A percentile compares a stretch with the other conserved stretches of the same genome.
Conservation (phyloP, 1,140 invertebrate species). For the Stegodyphus mimosarum region DNA sequence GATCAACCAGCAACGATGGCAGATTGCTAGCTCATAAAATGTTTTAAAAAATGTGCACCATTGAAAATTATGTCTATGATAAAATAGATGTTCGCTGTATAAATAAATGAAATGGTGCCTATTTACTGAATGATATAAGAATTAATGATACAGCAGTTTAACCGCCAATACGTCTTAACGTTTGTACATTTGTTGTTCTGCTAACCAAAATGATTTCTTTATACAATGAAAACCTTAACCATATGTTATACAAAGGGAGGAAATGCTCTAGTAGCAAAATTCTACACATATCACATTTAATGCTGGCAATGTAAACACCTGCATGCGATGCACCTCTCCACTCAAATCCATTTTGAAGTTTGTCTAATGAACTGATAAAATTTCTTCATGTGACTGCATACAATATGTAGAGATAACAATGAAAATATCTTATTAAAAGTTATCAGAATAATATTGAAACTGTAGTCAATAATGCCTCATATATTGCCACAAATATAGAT, state of each 20-base stretch:
- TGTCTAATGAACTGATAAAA: too few species aligned
- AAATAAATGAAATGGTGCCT: conserved; percentile 8
- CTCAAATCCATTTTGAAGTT: not conserved
- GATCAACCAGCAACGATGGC: conserved; percentile 16
- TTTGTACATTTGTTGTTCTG: conserved; percentile 43
- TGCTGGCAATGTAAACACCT: conserved; percentile 3
- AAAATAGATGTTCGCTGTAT: conserved; percentile 25
- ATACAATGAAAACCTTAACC: conserved; percentile 29
- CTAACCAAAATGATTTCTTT: conserved; percentile 26
- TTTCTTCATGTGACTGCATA: too few species aligned
- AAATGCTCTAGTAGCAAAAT: conserved; percentile 5
- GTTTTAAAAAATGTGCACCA: conserved; percentile 8
- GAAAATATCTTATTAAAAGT: too few species aligned
- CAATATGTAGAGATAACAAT: too few species aligned
- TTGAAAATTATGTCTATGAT: conserved; percentile 6
- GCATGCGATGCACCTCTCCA: not conserved
- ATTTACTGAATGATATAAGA: not conserved
- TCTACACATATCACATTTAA: conserved; percentile 38
- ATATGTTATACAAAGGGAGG: conserved; percentile 10
- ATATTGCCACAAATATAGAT: too few species aligned
- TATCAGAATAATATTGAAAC: too few species aligned
- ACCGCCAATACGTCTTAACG: not conserved
- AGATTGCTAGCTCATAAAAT: not conserved
- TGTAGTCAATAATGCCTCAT: too few species aligned
- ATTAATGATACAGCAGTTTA: not conserved